Evolutionary conservation across 2,888 invertebrate species (phyloP).

Genomic region (Pomacea canaliculata): DNA sequence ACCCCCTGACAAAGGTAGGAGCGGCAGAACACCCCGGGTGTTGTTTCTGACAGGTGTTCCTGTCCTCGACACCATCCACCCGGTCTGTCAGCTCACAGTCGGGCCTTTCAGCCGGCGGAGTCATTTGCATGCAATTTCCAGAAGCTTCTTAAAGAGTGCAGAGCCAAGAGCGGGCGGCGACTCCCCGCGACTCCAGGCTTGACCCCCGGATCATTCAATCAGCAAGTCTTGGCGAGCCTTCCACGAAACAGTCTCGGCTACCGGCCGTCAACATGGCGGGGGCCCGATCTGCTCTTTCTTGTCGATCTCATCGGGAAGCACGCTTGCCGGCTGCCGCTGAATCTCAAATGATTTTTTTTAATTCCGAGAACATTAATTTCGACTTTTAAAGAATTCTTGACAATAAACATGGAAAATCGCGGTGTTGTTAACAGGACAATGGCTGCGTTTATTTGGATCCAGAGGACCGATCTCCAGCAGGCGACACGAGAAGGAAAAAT

Average conservation of each 20-base stretch:
- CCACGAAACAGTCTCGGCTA: background rate
- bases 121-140: constrained; percentile 23
- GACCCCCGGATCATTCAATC: constrained; percentile 22
- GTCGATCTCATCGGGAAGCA: background rate
- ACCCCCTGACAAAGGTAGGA: no score
- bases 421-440: no score
- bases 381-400: no score
- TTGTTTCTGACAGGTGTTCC: no score
- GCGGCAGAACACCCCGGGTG: no score
- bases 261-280: no score
- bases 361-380: background rate
- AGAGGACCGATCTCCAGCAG: no score
- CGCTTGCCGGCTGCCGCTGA: background rate
- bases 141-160: constrained; percentile 12
- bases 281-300: background rate
- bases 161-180: background rate
- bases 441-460: no score
- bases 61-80: no score
- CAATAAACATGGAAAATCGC: no score
- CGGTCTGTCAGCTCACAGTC: no score
- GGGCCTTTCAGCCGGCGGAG: background rate
- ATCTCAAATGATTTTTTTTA: background rate
- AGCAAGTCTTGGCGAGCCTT: constrained; percentile 3
- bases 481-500: no score
- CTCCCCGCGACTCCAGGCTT: constrained; percentile 3